Evolutionary conservation across 2,797 vertebrate species (phyloP), one percentile per base, ranked within the genome.

Genomic region (Smutsia gigantea): DNA sequence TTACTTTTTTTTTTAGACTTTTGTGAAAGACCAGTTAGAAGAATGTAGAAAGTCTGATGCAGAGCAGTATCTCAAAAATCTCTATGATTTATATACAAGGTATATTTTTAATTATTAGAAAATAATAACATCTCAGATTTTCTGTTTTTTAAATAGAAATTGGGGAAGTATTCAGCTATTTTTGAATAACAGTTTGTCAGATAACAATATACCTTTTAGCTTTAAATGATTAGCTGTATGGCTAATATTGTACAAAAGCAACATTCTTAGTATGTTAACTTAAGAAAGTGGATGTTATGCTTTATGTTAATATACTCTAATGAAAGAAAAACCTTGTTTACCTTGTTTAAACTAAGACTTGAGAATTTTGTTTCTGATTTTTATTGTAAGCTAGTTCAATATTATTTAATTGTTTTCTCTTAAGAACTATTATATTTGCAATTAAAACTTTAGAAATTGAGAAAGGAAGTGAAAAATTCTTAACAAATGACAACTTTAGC

Each of bases 31-130:
- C 96, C 99, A 99, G 97, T 98, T 99, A 97, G 99, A 99, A 96
- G 99, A 99, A 97, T 99, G 99, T 79, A 99, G 99, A 94, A 99
- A 99, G 96, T 99, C 99, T 2, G 99, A 99, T 97, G 99, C 99
- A 66, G 99, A 99, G 66, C 99, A 99, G 91, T 99, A 99, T 98
- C 99, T 99, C 95, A 99, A 99, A 98, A 99, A 99, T 98, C 99
- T 99, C 86, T 99, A 99, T 98, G 99, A 99, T 97, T 99, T 99
- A 61, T 99, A 99, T 97, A 99, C 99, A 98, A 99, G 99, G 99
- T 99, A 99, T 98, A 81, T 87, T 71, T 96, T 86, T 94, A 97
- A 82, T 97, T 94, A 93, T 39, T 71, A 82, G 57, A 93, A 92
- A 95, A 69, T 86, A 77, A 39, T 88, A 94, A 25, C n/a, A 57